Base-by-base conservation (phyloP, 2,888 invertebrate genomes). In the Drosophila melanosoma region DNA sequence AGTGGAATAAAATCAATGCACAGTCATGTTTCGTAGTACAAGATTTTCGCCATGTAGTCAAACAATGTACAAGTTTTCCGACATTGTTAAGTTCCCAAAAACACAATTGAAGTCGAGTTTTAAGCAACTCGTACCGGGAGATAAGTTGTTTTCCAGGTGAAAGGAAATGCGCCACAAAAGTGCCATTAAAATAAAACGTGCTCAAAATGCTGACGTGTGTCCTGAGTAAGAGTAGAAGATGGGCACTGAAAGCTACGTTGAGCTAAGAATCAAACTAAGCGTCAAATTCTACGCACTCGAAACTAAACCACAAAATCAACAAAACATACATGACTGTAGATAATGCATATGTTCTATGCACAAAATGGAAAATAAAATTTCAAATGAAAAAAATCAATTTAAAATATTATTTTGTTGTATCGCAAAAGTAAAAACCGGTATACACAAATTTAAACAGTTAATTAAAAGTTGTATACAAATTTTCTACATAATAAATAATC, bases 121-220 rank as follows among this genome's bases (percentile, higher is more conserved):
- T 23, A 15, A 59, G 53, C 32, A 65, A 59, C 35, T 40, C 33
- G 32, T 32, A 57, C 57, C 56, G 38, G 33, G 53, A 56, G 67
- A 51, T 48, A 63, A 62, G 72, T 7, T 26, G 15, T 26, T 12
- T 23, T 8, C 56, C 26, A 40, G 52, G 35, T 33, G 23, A 53
- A 64, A 74, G 82, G 68, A 83, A 89, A 85, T 82, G 74, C 77
- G 81, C 80, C 80, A 85, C 80, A 79, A 82, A 80, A 89, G 85
- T 74, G 83, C 74, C 73, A 85, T 89, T 85, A 85, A 83, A 87
- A 89, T 89, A 85, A 87, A 87, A 87, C 85, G 87, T 87, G 87
- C 82, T 82, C 68, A 74, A 79, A 76, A 73, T 85, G 82, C 79
- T 78, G 77, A 80, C 75, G 75, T 74, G 77, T 62, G 60, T 70